Conservation (phyloP, 2,888 invertebrate species). For the Nemotelus pantherinus region DNA sequence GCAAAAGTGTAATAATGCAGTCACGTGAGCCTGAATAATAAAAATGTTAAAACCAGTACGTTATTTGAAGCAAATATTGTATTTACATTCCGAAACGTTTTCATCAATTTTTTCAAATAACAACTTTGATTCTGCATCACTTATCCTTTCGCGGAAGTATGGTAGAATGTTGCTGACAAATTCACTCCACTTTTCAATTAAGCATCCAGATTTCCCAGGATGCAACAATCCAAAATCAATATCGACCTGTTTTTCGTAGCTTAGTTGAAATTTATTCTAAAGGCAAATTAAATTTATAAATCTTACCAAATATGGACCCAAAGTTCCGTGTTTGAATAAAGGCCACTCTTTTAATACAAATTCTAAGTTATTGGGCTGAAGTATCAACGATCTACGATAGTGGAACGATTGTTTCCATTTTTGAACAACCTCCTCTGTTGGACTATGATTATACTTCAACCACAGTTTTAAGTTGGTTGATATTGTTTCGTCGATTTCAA, state of each 20-base stretch:
- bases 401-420: not conserved
- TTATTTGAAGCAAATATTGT: not conserved
- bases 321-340: slow-evolving; percentile 2
- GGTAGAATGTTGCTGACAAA: not conserved
- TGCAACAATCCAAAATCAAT: not conserved
- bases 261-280: not conserved
- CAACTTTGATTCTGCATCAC: not conserved
- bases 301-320: slow-evolving; percentile 2
- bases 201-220: not conserved
- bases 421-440: not conserved
- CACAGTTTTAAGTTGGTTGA: not conserved
- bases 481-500: not conserved
- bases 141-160: not conserved
- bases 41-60: not conserved
- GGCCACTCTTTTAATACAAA: not conserved
- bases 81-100: not conserved
- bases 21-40: not conserved
- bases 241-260: not conserved
- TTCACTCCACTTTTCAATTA: not conserved
- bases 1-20: not conserved
- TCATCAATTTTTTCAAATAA: not conserved
- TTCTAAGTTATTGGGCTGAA: not conserved
- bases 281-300: not conserved
- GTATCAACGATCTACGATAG: not conserved
- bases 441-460: not conserved